Conservation (phyloP, 2,888 invertebrate genomes). For the Gymnoscelis rufifasciata region DNA sequence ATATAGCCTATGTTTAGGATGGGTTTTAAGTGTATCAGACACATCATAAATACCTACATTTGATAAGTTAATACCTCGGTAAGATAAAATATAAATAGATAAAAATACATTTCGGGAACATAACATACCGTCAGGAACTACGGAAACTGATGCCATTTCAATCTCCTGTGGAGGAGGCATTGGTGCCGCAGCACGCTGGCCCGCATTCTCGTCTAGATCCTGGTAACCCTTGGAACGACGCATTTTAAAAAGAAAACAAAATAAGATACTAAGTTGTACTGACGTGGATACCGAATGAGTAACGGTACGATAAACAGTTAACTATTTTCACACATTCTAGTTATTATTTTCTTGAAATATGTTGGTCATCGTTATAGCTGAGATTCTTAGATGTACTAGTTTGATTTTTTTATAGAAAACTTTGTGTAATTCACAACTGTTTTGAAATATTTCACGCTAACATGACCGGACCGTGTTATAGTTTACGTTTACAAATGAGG, state of each 20-base stretch:
- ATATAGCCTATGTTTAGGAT: too few relatives aligned
- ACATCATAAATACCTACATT: too few relatives aligned
- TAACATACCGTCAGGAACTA: conserved; percentile 86
- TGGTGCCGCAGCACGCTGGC: conserved; percentile 52
- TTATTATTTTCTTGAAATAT: too few relatives aligned
- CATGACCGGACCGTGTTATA: background rate
- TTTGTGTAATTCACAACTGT: too few relatives aligned
- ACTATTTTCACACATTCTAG: background rate
- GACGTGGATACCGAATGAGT: conserved; percentile 55
- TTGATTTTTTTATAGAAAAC: too few relatives aligned
- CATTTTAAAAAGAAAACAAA: too few relatives aligned
- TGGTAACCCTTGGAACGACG: conserved; percentile 80
- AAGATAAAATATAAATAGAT: too few relatives aligned
- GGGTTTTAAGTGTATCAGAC: too few relatives aligned
- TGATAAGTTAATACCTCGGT: too few relatives aligned
- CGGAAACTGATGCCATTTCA: conserved; percentile 88
- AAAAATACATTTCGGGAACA: background rate
- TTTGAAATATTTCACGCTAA: background rate
- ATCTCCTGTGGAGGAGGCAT: conserved; percentile 82
- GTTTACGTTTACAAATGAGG: conserved; percentile 2
- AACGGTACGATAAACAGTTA: conserved; percentile 42
- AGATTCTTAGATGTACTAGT: too few relatives aligned
- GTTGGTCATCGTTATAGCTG: too few relatives aligned
- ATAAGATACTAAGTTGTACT: too few relatives aligned
- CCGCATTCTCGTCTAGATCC: conserved; percentile 77